These are phyloP conservation scores for Drosophila baimaii DNA, from an alignment of 1,140 invertebrate genomes.

Conservation along the genomic window DNA sequence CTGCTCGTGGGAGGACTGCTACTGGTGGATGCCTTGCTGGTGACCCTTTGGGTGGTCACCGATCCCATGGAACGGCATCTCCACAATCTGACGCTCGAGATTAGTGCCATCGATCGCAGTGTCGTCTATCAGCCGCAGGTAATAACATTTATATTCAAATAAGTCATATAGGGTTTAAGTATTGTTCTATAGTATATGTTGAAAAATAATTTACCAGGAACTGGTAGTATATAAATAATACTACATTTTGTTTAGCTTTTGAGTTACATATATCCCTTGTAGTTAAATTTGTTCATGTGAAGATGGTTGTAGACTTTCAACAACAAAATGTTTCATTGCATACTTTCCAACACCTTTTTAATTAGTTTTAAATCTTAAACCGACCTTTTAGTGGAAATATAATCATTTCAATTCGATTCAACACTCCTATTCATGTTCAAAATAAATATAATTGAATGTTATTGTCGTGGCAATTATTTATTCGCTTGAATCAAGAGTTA, in stretches of 20 bases:
- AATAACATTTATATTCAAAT: slow-evolving; percentile 17
- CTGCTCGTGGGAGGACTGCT: slow-evolving; percentile 91
- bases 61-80: slow-evolving; percentile 94
- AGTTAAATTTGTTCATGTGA: too few relatives aligned
- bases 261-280: too few relatives aligned
- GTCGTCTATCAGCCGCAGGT: slow-evolving; percentile 95
- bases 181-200: too few relatives aligned
- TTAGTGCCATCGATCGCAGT: slow-evolving; percentile 89
- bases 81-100: slow-evolving; percentile 92
- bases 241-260: too few relatives aligned
- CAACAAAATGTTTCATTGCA: too few relatives aligned
- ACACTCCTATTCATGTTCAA: background rate
- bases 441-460: background rate
- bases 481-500: background rate
- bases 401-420: background rate
- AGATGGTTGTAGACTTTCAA: too few relatives aligned
- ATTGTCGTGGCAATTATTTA: background rate
- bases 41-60: slow-evolving; percentile 91
- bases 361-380: background rate
- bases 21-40: slow-evolving; percentile 91
- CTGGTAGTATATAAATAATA: too few relatives aligned
- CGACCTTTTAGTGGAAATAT: too few relatives aligned
- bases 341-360: background rate
- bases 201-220: background rate
- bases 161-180: too few relatives aligned